These are phyloP conservation scores for Heliconius sara DNA, from an alignment of 2,888 invertebrate species.

Conservation along the genomic window DNA sequence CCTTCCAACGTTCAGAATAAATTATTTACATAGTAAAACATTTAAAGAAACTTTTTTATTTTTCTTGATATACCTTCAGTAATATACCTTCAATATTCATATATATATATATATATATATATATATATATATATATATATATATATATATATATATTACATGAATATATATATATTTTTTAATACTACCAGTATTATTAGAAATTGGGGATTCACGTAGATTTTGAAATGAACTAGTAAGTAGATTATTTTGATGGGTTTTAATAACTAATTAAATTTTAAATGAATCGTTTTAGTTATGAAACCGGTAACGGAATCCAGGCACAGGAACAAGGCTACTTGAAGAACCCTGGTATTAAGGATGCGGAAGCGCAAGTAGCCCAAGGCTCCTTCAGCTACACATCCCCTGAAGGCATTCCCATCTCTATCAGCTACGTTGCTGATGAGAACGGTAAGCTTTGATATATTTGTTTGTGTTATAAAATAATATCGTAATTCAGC, in stretches of 20 bases:
- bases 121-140: too few species aligned
- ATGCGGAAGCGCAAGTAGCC: conserved; percentile 86
- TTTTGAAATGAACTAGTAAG: neutral
- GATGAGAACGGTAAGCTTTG: conserved; percentile 86
- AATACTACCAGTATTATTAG: too few species aligned
- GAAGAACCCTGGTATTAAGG: conserved; percentile 87
- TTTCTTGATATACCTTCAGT: neutral
- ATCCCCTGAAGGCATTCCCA: conserved; percentile 88
- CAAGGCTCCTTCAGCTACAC: conserved; percentile 89
- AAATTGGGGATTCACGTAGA: too few species aligned
- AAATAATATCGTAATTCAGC: neutral
- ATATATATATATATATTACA: neutral
- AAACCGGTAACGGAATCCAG: conserved; percentile 89
- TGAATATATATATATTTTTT: neutral
- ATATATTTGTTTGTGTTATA: neutral
- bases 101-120: too few species aligned
- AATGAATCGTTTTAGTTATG: conserved; percentile 79
- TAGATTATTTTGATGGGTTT: neutral
- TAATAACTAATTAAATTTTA: neutral
- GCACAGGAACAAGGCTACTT: conserved; percentile 88
- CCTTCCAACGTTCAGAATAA: neutral
- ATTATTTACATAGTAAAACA: neutral
- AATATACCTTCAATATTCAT: neutral
- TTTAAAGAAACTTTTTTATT: neutral
- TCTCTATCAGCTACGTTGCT: conserved; percentile 86